Evolutionary conservation across 2,113 vertebrate species (phyloP).

Genomic region (Catagonus wagneri): DNA sequence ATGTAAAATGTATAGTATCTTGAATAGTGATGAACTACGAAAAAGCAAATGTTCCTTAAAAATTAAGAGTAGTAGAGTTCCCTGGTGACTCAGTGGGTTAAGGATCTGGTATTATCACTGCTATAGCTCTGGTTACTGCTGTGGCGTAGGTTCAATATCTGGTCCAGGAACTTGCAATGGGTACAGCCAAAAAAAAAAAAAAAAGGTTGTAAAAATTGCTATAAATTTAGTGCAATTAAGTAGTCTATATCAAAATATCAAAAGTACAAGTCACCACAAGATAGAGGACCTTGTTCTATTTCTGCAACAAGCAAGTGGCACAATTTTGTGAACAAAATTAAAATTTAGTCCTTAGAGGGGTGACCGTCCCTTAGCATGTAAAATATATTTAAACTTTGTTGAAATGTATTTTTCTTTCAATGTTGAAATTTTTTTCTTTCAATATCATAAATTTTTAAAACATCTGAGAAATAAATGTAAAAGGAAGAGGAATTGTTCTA

Average conservation of each 20-base stretch:
- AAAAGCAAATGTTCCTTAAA: neutral
- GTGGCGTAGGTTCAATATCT: too few species aligned
- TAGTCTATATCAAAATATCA: neutral
- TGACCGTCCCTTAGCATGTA: neutral
- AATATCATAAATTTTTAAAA: neutral
- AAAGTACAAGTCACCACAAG: neutral
- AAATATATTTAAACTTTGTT: neutral
- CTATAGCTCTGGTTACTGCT: too few species aligned
- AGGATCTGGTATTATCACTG: too few species aligned
- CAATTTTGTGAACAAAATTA: neutral
- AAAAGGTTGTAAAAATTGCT: neutral
- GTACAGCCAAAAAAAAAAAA: too few species aligned
- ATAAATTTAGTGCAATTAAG: neutral
- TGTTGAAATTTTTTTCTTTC: constrained; percentile 21
- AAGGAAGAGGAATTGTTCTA: neutral
- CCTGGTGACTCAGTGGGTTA: too few species aligned
- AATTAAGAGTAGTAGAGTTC: neutral
- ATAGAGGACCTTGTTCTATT: neutral
- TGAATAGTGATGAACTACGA: neutral
- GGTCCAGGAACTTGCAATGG: too few species aligned
- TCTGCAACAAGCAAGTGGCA: neutral
- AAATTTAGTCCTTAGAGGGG: neutral
- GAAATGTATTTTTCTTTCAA: constrained; percentile 37
- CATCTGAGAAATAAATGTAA: too few species aligned
- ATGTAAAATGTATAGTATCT: neutral